Base-by-base conservation (phyloP, 2,888 invertebrate genomes). In the Hydriomena furcata region DNA sequence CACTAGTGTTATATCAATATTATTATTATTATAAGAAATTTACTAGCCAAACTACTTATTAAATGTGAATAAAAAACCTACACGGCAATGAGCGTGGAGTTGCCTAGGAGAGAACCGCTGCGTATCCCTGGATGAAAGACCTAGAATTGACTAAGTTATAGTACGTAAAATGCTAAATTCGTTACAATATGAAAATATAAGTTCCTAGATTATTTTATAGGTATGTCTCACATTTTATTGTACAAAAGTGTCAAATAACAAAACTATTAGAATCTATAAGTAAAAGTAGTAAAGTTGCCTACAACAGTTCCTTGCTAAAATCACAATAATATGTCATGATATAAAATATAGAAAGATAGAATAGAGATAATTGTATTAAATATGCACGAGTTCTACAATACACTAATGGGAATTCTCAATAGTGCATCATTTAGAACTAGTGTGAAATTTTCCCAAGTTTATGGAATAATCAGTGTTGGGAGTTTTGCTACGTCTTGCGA, bases 401-500 rank as follows among this genome's bases (percentile, higher is more conserved):
- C 24, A 25, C 7, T n/a, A 21, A 21, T 11, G 21, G 8, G 23
- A 13, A 38, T 10, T 8, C 0, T 17, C 17, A 17, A 3, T 17
- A 17, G 17, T 17, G 2, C 4, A 17, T 17, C 17, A 3, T 3
- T 4, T 17, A 17, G 17, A 17, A 17, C 17, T n/a, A 30, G 12
- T 7, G 28, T n/a, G 28, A 10, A 7, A 7, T 7, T 23, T 17
- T 17, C 4, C 17, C 17, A 17, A 2, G 2, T 4, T 17, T 17
- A 17, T 17, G 17, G 17, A 17, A 17, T 2, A 2, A 17, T 17
- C 4, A 17, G 27, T 25, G n/a, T n/a, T n/a, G 12, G n/a, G 23
- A 23, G 36, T 43, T 44, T 53, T 13, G 79, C 76, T 82, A 81
- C 66, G 71, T 58, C 52, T 76, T 79, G 41, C 76, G 73, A 10